Evolutionary conservation across 1,140 invertebrate genomes (phyloP), one percentile per base, ranked within the genome.

Genomic region (Drosophila simulans): DNA sequence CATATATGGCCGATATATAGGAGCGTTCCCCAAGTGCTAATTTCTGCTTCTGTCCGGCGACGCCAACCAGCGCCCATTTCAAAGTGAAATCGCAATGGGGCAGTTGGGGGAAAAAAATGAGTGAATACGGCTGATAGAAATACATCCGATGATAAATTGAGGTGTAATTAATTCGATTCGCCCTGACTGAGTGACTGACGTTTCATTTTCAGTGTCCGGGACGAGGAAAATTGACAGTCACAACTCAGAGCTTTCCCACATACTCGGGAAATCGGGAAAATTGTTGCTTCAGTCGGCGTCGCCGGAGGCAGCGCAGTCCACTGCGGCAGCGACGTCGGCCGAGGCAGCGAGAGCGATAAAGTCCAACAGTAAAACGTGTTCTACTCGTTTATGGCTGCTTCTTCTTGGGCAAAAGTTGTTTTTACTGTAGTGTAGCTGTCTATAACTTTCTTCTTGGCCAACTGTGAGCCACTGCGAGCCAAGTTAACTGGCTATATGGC

Each of bases 181-280:
- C 82, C 62, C 77, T 79, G 62, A 75, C 62, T 86, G 77, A 63
- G 74, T 79, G 58, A 78, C 62, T 86, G 77, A 63, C 82, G 77
- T 86, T 88, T 88, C 83, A 88, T 88, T 88, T 88, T 88, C 83
- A 88, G 76, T 88, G 84, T 88, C 83, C 83, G 83, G 83, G 83
- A 88, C 62, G 62, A 86, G 60, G 83, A 88, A 86, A 88, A 86
- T 76, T 81, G 64, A 68, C 74, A 71, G 77, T 70, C 74, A 60
- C 58, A 65, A 62, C 62, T 37, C 83, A 62, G 62, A 88, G 83
- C 83, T 88, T 88, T 88, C 83, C 83, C 83, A 81, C 65, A 84
- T 73, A 70, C 69, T 66, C 62, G 58, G 49, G 55, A 58, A 65
- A 57, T 66, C 62, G 58, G 49, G 55, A 58, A 65, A 57, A 81